Conservation (phyloP, 2,113 vertebrate species). For the Argyrosomus japonicus region DNA sequence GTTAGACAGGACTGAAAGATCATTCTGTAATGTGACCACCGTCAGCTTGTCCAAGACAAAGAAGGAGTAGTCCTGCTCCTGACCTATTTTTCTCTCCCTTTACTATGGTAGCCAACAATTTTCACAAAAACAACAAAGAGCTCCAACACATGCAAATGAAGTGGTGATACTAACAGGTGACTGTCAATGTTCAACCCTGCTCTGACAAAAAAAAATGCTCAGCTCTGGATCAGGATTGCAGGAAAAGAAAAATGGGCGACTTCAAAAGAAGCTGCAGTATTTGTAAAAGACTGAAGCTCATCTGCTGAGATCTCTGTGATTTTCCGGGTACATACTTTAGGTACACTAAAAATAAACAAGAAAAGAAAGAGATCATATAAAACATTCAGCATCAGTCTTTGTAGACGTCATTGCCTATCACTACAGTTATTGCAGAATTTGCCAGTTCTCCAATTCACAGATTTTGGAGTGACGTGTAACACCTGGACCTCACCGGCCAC, state of each 20-base stretch:
- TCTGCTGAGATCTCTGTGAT: too few species aligned
- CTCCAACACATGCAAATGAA: neutral
- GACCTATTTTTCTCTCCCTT: neutral
- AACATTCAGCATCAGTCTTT: too few species aligned
- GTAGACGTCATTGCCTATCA: too few species aligned
- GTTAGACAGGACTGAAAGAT: conserved; percentile 28
- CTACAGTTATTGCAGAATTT: too few species aligned
- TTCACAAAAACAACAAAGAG: neutral
- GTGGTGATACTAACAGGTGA: neutral
- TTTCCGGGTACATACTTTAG: too few species aligned
- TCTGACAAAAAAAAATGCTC: neutral
- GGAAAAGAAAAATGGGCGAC: too few species aligned
- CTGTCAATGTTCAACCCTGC: too few species aligned
- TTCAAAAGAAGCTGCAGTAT: neutral
- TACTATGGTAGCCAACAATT: neutral
- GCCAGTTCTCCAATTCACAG: too few species aligned
- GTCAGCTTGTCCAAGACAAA: neutral
- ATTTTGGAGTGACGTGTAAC: too few species aligned
- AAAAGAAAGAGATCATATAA: too few species aligned
- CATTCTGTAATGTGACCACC: conserved; percentile 12
- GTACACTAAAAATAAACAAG: too few species aligned
- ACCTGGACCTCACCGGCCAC: too few species aligned
- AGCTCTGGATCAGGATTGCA: neutral
- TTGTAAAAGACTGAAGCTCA: neutral
- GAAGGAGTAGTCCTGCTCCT: neutral